phyloP scores from a whole-genome alignment of 2,888 invertebrate genomes.

The Athalia rosae region DNA sequence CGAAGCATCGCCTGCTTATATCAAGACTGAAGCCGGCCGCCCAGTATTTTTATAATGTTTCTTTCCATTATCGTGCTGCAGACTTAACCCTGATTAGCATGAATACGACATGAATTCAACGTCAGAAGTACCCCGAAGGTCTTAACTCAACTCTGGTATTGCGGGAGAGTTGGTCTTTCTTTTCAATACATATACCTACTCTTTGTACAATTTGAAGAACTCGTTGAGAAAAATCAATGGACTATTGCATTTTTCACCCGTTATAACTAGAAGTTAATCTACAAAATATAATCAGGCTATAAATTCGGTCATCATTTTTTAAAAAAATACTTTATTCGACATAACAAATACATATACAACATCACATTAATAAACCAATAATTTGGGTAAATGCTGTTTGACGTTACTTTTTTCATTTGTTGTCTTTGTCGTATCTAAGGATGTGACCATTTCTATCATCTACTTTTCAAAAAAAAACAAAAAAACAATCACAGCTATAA shows the following conservation, averaged over 20 bases:
- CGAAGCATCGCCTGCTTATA: conserved; percentile 44
- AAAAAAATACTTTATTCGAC: conserved; percentile 29
- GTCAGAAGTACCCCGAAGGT: conserved; percentile 40
- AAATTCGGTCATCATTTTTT: conserved; percentile 6
- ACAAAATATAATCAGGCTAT: too few relatives aligned
- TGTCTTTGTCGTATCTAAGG: neutral
- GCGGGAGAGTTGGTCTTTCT: neutral
- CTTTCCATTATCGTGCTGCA: conserved; percentile 44
- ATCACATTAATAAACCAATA: conserved; percentile 3
- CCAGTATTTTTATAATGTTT: conserved; percentile 46
- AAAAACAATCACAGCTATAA: conserved; percentile 5
- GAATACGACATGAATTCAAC: conserved; percentile 45
- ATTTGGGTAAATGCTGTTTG: conserved; percentile 1
- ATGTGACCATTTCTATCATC: neutral
- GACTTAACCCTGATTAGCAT: conserved; percentile 45
- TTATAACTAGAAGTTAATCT: too few relatives aligned
- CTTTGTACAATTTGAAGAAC: neutral
- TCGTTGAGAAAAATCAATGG: too few relatives aligned
- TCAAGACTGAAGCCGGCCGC: conserved; percentile 42
- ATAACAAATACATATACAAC: neutral
- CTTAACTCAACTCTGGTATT: conserved; percentile 33
- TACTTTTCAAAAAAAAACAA: neutral
- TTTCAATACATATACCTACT: conserved; percentile 26
- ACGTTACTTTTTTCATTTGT: neutral
- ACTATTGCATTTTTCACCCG: too few relatives aligned